Evolutionary conservation across 2,888 invertebrate genomes (phyloP), one percentile per base, ranked within the genome.

Genomic region (Eristalinus sepulchralis): DNA sequence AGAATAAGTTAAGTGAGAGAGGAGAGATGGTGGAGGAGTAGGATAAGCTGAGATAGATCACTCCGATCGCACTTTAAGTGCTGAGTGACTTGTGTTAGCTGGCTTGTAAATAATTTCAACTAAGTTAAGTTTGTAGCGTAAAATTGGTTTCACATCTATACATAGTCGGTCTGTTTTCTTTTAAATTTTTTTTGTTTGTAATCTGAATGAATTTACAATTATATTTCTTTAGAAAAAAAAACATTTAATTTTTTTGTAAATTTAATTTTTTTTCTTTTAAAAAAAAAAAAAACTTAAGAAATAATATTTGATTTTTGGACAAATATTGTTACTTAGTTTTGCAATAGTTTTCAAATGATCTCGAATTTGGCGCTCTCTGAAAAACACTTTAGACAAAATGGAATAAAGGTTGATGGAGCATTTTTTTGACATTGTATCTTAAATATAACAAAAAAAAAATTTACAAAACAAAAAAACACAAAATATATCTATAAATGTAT

Each of bases 321-420:
- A 84, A 78, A 82, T 86, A 86, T 86, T 82, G 71, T 82, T 86
- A 27, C 75, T 86, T 86, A 75, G 86, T 83, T n/a, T 27, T 82
- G 73, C 86, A 86, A 86, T 86, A 86, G 86, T 86, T 86, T 86
- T 86, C 86, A 86, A 83, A 86, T 86, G 86, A 86, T 86, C 86
- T 86, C 82, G 82, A 83, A 82, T 86, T 86, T 86, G 86, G 86
- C 86, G 82, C 86, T 86, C 85, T 86, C 47, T 57, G 33, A 76
- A 67, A 57, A 57, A 73, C 31, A 64, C 57, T 71, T 70, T 53
- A 55, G 55, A 75, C 17, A 24, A 64, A 78, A 62, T 36, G 22
- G 17, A 57, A 47, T 60, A 78, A 85, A 73, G 81, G 72, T 82
- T 79, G 86, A 79, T 71, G 82, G 86, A 86, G 86, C 86, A 86